phyloP scores from a whole-genome alignment of 1,140 invertebrate genomes.

The Drosophila kepulauana region DNA sequence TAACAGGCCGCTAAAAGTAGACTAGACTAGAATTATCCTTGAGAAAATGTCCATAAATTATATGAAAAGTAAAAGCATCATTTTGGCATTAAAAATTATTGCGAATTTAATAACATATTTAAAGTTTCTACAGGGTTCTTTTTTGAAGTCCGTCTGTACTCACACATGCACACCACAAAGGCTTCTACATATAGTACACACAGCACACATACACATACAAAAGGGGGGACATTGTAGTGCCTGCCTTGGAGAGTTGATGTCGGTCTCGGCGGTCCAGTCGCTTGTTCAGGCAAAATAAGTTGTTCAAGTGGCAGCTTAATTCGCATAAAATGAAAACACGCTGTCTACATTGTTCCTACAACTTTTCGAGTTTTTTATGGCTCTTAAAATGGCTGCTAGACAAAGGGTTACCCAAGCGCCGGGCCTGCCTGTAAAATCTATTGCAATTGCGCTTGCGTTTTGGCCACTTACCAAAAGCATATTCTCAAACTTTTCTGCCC shows the following conservation, averaged over 20 bases:
- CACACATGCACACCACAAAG: conserved; percentile 30
- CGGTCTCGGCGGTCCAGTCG: conserved; percentile 68
- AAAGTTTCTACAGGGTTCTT: conserved; percentile 30
- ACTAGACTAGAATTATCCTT: conserved; percentile 18
- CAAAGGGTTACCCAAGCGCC: conserved; percentile 75
- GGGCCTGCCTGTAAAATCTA: conserved; percentile 55
- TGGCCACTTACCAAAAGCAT: conserved; percentile 4
- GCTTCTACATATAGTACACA: neutral
- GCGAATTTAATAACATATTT: neutral
- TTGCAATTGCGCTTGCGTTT: conserved; percentile 39
- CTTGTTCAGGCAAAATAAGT: conserved; percentile 69
- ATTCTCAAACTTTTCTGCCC: conserved; percentile 24
- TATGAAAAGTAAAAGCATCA: too few relatives aligned
- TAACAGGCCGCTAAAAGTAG: conserved; percentile 52
- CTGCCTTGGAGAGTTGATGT: conserved; percentile 53
- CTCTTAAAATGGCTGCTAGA: conserved; percentile 83
- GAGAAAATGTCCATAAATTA: neutral
- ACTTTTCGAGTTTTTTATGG: conserved; percentile 83
- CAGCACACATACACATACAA: conserved; percentile 3
- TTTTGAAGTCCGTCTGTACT: conserved; percentile 11
- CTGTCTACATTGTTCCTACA: conserved; percentile 84
- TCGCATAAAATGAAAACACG: conserved; percentile 85
- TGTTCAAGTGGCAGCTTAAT: conserved; percentile 84
- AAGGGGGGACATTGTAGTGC: conserved; percentile 39
- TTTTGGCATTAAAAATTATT: too few relatives aligned